Evolutionary conservation across 2,888 invertebrate species (phyloP).

Genomic region (Eupsilia transversa): DNA sequence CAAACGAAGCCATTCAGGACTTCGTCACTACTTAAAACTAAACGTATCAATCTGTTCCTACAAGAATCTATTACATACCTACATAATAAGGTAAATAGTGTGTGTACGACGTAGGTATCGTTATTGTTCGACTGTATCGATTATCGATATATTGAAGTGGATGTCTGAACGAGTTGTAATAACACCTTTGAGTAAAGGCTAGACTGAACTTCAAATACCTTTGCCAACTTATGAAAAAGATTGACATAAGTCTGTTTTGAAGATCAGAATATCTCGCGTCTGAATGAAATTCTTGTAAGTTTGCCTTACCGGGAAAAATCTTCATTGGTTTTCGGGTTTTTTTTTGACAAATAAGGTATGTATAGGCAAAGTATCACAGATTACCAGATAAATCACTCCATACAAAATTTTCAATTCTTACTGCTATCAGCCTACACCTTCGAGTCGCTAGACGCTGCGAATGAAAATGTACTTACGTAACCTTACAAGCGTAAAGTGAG

Average conservation of each 20-base stretch:
- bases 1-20: no score
- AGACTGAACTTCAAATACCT: conserved; percentile 16
- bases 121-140: background rate
- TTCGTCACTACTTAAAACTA: background rate
- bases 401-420: no score
- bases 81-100: background rate
- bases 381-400: no score
- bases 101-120: no score
- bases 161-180: conserved; percentile 12
- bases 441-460: no score
- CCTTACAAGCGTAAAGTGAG: no score
- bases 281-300: background rate
- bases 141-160: background rate
- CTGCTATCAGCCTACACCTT: no score
- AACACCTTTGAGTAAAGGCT: conserved; percentile 7
- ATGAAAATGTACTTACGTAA: no score
- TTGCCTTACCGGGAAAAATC: no score
- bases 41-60: background rate
- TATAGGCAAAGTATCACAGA: no score
- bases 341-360: no score
- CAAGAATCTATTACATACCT: background rate
- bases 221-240: background rate
- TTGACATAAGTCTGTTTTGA: background rate
- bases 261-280: background rate
- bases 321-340: no score